Base-by-base conservation (phyloP, 2,888 invertebrate species). In the Andricus curvator region DNA sequence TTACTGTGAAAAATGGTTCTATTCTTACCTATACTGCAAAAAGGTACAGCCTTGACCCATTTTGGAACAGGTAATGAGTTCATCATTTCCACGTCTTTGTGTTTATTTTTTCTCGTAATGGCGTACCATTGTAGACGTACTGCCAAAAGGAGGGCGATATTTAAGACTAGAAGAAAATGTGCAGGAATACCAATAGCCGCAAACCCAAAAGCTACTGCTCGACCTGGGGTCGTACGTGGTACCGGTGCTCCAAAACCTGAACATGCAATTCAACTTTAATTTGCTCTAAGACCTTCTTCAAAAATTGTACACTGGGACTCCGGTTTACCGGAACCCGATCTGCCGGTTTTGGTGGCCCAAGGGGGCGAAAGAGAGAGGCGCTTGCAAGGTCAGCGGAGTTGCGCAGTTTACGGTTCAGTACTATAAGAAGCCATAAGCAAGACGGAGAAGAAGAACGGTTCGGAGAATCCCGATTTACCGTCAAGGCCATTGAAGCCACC, bases 191-290 rank as follows among this genome's bases (percentile, higher is more conserved):
- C 96, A 22, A 96, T 91, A 0, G 94, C 93, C 0, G 96, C 95
- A 89, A 96, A 96, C 44, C 95, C 87, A 1, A 96, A 93, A 0
- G 95, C 95, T 0, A 95, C 93, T 2, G 94, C 94, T 83, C 95
- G 93, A 0, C 96, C 96, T 86, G 94, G 93, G 5, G 94, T 89
- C 0, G 96, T 96, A 33, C 95, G 94, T 0, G 96, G 96, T 6
- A 96, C 95, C 0, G 96, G 96, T 0, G 96, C 96, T 0, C 96
- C 96, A 86, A 96, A 96, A 84, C 96, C 96, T 96, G 88, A 41
- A 74, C 22, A 17, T 9, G 15, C 1, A 62, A 37, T 67, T 67
- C 15, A 67, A 41, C 3, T 60, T 22, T 2, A 22, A 41, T 22
- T 22, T 13, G n/a, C 22, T 67, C 4, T 33, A 22, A 67, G 15